A percentile compares a stretch with the other conserved stretches of the same genome.
phyloP scores from a whole-genome alignment of 2,888 invertebrate species.

The Galerucella nymphaeae region DNA sequence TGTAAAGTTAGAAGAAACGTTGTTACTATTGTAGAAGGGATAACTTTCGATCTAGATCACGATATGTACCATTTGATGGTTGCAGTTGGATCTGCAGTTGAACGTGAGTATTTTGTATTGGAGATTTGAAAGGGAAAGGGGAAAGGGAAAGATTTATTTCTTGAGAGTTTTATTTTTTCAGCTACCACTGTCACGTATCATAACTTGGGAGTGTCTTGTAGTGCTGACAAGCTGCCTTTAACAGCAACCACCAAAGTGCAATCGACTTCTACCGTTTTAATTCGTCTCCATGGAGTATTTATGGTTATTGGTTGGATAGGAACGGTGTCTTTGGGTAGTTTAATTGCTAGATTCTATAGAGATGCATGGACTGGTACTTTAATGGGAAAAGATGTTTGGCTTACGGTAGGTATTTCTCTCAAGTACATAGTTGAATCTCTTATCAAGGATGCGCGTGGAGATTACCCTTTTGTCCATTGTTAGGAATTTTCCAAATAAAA shows the following conservation, averaged over 20 bases:
- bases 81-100: slow-evolving; percentile 73
- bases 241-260: slow-evolving; percentile 74
- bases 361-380: slow-evolving; percentile 88
- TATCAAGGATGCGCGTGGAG: too few relatives aligned
- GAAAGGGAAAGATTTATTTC: too few relatives aligned
- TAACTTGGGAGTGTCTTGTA: slow-evolving; percentile 70
- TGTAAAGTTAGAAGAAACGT: slow-evolving; percentile 80
- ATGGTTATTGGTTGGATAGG: slow-evolving; percentile 93
- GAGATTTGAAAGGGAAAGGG: too few relatives aligned
- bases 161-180: slow-evolving; percentile 47
- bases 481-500: too few relatives aligned
- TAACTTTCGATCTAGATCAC: slow-evolving; percentile 76
- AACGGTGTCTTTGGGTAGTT: slow-evolving; percentile 85
- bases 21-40: slow-evolving; percentile 74
- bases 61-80: slow-evolving; percentile 78
- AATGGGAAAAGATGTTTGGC: slow-evolving; percentile 93
- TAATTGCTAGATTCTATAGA: slow-evolving; percentile 88
- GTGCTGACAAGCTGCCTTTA: slow-evolving; percentile 71
- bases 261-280: slow-evolving; percentile 75
- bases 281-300: slow-evolving; percentile 84
- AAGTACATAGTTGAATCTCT: too few relatives aligned
- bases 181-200: slow-evolving; percentile 67
- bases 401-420: slow-evolving; percentile 76
- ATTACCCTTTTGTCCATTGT: too few relatives aligned
- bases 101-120: slow-evolving; percentile 65